A percentile compares a stretch with the other conserved stretches of the same genome.
These are phyloP conservation scores for Atta cephalotes DNA, from an alignment of 1,140 invertebrate genomes.

Conservation along the genomic window DNA sequence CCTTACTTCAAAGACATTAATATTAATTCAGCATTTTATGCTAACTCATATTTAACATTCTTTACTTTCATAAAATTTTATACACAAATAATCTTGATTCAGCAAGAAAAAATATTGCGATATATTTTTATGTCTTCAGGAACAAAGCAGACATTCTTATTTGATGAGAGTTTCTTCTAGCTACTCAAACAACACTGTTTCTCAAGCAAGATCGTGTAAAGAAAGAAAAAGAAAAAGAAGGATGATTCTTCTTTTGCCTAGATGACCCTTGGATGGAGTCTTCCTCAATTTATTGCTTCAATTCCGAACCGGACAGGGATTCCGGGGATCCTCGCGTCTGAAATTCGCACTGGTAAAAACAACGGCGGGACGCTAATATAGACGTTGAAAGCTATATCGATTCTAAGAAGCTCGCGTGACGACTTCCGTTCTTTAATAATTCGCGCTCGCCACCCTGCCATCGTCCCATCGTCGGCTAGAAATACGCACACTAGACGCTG, in stretches of 20 bases:
- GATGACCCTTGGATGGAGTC: not conserved
- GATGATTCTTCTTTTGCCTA: not conserved
- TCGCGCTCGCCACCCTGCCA: not conserved
- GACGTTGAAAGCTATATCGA: conserved; percentile 49
- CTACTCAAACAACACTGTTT: not conserved
- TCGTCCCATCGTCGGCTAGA: not conserved
- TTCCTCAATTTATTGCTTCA: not conserved
- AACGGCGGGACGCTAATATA: conserved; percentile 26
- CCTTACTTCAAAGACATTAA: not conserved
- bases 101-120: not conserved
- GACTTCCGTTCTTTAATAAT: conserved; percentile 30
- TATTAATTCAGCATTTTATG: not conserved
- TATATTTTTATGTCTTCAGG: not conserved
- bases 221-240: not conserved
- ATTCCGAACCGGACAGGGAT: not conserved
- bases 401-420: conserved; percentile 52
- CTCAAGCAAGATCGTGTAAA: not conserved
- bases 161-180: not conserved
- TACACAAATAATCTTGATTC: not conserved
- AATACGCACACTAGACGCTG: conserved; percentile 19
- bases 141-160: not conserved
- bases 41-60: not conserved
- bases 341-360: conserved; percentile 29
- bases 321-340: not conserved
- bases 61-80: not conserved